phyloP scores from a whole-genome alignment of 1,140 invertebrate species.

The Heliconius hewitsoni region DNA sequence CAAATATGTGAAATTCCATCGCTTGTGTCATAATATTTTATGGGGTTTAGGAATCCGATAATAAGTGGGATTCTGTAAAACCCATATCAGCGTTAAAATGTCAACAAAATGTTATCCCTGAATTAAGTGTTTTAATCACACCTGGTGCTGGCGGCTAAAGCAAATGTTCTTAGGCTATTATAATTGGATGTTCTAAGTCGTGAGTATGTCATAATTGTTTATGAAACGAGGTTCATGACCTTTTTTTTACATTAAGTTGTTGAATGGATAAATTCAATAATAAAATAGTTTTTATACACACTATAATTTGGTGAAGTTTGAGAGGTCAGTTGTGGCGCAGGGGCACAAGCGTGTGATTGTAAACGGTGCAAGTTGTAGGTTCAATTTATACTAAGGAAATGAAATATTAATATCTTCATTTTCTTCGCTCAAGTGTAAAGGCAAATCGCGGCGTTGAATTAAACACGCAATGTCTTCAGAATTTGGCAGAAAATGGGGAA shows the following conservation, averaged over 20 bases:
- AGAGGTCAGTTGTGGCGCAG: too few species aligned
- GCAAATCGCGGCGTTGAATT: neutral
- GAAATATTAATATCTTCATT: too few species aligned
- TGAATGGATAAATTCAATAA: too few species aligned
- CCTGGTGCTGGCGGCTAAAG: conserved; percentile 5
- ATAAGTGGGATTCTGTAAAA: conserved; percentile 47
- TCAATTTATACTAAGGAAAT: neutral
- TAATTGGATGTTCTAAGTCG: neutral
- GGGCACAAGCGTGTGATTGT: too few species aligned
- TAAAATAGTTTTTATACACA: too few species aligned
- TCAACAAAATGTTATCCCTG: conserved; percentile 47
- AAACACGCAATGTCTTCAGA: neutral
- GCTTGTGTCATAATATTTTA: conserved; percentile 38
- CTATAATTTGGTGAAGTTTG: too few species aligned
- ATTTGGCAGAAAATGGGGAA: neutral
- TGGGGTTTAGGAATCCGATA: conserved; percentile 34
- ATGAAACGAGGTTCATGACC: neutral
- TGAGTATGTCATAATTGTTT: neutral
- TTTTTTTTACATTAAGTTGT: neutral
- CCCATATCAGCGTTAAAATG: conserved; percentile 50
- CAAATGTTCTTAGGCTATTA: neutral
- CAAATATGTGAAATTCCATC: conserved; percentile 4
- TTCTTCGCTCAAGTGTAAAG: too few species aligned
- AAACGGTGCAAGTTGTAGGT: too few species aligned
- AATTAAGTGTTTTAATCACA: conserved; percentile 50